Evolutionary conservation across 2,797 vertebrate species (phyloP).

Genomic region (Lepus oiostolus): DNA sequence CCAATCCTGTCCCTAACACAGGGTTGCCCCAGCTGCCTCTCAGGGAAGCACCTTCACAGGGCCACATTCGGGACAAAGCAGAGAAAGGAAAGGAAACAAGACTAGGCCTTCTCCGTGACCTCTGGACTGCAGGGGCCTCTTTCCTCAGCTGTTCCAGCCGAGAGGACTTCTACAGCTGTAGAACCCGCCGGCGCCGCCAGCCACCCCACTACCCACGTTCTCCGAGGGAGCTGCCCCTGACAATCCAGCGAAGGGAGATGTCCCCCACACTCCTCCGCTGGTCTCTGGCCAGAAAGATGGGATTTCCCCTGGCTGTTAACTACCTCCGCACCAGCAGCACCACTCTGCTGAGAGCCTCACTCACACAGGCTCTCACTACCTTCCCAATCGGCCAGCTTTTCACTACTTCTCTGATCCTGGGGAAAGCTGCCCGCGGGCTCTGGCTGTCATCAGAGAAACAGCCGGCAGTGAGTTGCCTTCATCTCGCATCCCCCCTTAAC

Average conservation of each 20-base stretch:
- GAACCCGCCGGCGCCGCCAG: neutral
- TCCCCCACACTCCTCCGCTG: neutral
- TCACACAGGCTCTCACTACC: neutral
- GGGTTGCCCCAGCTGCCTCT: neutral
- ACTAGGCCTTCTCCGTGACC: neutral
- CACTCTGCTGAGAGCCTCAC: neutral
- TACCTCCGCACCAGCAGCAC: neutral
- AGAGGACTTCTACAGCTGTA: neutral
- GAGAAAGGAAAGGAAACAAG: neutral
- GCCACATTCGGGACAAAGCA: neutral
- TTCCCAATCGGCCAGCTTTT: neutral
- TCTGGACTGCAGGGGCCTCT: neutral
- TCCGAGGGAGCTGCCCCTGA: neutral
- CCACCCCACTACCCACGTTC: neutral
- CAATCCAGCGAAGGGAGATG: neutral
- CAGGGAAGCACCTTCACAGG: neutral
- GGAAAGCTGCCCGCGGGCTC: neutral
- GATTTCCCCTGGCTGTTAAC: neutral
- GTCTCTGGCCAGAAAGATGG: neutral
- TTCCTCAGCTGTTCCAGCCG: neutral
- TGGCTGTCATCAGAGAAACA: rapidly evolving
- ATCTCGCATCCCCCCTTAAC: rapidly evolving
- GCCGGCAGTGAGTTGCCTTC: rapidly evolving
- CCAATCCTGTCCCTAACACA: neutral
- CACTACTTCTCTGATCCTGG: neutral